A percentile compares a stretch with the other conserved stretches of the same genome.
These are phyloP conservation scores for Dryadula phaetusa DNA, from an alignment of 2,888 invertebrate species.

Conservation along the genomic window DNA sequence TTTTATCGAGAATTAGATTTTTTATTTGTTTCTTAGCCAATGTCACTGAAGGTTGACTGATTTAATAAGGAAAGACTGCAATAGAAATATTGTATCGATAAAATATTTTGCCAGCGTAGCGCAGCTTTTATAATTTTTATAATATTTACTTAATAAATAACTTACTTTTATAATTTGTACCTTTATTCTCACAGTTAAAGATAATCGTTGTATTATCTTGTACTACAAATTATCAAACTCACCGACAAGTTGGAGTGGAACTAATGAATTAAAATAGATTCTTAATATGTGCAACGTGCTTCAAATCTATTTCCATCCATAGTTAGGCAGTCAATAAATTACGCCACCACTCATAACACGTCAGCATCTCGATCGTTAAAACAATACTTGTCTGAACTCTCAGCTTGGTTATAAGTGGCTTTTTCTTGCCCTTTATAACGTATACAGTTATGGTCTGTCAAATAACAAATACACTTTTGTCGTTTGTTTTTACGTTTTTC, in stretches of 20 bases:
- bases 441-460: slow-evolving; percentile 23
- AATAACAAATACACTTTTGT: slow-evolving; percentile 13
- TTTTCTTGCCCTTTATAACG: slow-evolving; percentile 29
- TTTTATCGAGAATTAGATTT: not conserved
- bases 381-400: slow-evolving; percentile 39
- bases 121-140: too few species aligned
- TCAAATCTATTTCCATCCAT: slow-evolving; percentile 37
- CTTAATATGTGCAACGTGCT: slow-evolving; percentile 34
- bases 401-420: slow-evolving; percentile 38
- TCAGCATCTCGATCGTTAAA: slow-evolving; percentile 43
- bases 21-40: not conserved
- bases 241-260: slow-evolving; percentile 30
- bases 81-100: not conserved
- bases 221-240: slow-evolving; percentile 14
- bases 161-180: not conserved
- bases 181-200: not conserved
- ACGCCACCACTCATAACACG: slow-evolving; percentile 40
- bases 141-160: too few species aligned
- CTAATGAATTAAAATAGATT: slow-evolving; percentile 35
- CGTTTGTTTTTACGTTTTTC: slow-evolving; percentile 4
- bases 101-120: not conserved
- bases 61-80: not conserved
- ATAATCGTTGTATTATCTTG: slow-evolving; percentile 11
- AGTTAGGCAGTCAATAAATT: slow-evolving; percentile 31
- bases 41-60: not conserved